Percentiles rank a stretch among this genome's conserved stretches.
These are phyloP conservation scores for Carettochelys insculpta DNA, from an alignment of 2,113 vertebrate genomes.

Conservation along the genomic window DNA sequence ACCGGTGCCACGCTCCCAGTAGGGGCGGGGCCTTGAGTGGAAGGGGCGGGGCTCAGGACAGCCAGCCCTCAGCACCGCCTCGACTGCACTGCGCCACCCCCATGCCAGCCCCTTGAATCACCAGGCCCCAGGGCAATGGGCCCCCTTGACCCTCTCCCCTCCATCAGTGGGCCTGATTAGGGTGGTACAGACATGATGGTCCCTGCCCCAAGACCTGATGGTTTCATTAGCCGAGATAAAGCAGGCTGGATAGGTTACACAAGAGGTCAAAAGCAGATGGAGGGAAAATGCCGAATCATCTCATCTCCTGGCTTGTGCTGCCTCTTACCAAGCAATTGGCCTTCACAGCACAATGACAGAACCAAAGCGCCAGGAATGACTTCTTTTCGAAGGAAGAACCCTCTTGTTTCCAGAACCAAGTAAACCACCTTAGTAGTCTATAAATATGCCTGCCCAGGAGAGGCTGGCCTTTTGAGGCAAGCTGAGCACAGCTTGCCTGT, in stretches of 20 bases:
- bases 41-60: too few relatives aligned
- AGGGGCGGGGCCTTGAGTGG: too few relatives aligned
- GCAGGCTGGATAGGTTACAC: neutral
- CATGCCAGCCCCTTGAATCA: too few relatives aligned
- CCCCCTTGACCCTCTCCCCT: too few relatives aligned
- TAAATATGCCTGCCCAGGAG: neutral
- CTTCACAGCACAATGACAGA: neutral
- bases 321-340: neutral
- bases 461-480: neutral
- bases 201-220: neutral
- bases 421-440: neutral
- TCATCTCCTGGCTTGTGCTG: neutral
- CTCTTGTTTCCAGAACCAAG: neutral
- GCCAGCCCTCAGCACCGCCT: too few relatives aligned
- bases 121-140: too few relatives aligned
- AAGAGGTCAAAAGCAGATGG: neutral
- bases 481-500: neutral
- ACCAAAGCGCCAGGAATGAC: neutral
- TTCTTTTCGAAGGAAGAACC: neutral
- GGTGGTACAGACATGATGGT: neutral
- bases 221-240: neutral
- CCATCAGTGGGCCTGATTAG: too few relatives aligned
- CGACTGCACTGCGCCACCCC: too few relatives aligned
- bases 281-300: neutral
- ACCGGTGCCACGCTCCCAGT: too few relatives aligned